phyloP scores from a whole-genome alignment of 2,113 vertebrate genomes.

The Oreochromis niloticus region DNA sequence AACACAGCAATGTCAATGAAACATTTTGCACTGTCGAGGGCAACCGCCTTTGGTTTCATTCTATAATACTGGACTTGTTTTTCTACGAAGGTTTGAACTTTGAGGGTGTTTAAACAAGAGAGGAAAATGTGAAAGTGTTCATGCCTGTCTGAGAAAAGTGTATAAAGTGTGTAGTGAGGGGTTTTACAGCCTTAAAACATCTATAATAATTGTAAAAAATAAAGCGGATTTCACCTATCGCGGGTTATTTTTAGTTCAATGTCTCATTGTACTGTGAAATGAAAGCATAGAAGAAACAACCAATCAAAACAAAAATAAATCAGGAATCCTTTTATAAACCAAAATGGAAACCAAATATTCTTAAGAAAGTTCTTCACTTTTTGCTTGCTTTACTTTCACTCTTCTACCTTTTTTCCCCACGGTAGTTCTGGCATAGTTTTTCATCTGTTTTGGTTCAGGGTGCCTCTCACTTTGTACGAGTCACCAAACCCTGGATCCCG shows the following conservation, averaged over 20 bases:
- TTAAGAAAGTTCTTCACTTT: not conserved
- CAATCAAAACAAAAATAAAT: not conserved
- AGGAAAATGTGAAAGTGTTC: too few relatives aligned
- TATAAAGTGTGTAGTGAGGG: too few relatives aligned
- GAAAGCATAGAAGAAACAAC: not conserved
- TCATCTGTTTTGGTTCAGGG: not conserved
- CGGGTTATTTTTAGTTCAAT: not conserved
- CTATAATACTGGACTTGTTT: too few relatives aligned
- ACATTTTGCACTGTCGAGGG: too few relatives aligned
- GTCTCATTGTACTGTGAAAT: not conserved
- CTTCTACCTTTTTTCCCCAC: not conserved
- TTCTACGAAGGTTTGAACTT: too few relatives aligned
- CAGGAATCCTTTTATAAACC: not conserved
- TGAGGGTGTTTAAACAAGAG: too few relatives aligned
- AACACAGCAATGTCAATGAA: too few relatives aligned
- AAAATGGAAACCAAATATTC: not conserved
- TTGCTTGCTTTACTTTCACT: not conserved
- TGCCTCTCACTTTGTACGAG: not conserved
- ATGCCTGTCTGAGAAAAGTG: too few relatives aligned
- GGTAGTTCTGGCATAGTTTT: not conserved
- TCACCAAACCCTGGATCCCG: not conserved
- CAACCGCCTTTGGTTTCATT: too few relatives aligned
- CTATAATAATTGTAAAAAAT: too few relatives aligned
- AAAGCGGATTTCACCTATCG: too few relatives aligned
- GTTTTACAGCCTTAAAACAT: too few relatives aligned